Conservation (phyloP, 1,140 invertebrate genomes). For the Pseudomyrmex pallidus region DNA sequence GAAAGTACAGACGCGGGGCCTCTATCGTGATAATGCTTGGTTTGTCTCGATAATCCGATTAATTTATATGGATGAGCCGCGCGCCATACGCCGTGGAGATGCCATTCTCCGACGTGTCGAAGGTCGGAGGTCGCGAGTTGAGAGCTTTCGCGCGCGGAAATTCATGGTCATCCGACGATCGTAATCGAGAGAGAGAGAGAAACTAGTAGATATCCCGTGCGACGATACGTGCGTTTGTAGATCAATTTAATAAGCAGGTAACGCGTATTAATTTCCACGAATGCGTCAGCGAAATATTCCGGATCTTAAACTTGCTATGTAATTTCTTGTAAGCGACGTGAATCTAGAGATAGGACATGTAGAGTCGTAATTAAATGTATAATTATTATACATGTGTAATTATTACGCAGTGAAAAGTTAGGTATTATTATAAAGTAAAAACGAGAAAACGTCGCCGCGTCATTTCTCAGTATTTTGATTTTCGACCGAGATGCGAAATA, state of each 20-base stretch:
- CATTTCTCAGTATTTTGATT: too few relatives aligned
- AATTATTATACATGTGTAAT: background rate
- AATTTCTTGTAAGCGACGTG: slow-evolving; percentile 10
- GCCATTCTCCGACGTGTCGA: slow-evolving; percentile 8
- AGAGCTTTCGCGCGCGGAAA: slow-evolving; percentile 16
- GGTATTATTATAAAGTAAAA: too few relatives aligned
- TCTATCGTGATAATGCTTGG: slow-evolving; percentile 56
- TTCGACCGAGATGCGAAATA: too few relatives aligned
- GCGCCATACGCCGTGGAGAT: background rate
- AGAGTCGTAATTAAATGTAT: background rate
- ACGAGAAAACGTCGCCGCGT: too few relatives aligned
- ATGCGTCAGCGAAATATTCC: slow-evolving; percentile 55
- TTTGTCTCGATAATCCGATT: slow-evolving; percentile 60
- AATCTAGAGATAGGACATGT: background rate
- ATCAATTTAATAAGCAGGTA: slow-evolving; percentile 50
- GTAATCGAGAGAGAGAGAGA: background rate
- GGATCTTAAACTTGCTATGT: slow-evolving; percentile 29
- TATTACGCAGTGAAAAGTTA: background rate
- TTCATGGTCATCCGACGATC: slow-evolving; percentile 23
- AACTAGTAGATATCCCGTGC: background rate
- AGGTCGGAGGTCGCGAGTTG: slow-evolving; percentile 32
- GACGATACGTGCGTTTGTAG: slow-evolving; percentile 45
- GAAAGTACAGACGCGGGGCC: slow-evolving; percentile 49
- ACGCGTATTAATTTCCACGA: slow-evolving; percentile 44
- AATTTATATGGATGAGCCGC: slow-evolving; percentile 56